A percentile compares a stretch with the other conserved stretches of the same genome.
Evolutionary conservation across 2,113 vertebrate genomes (phyloP).

Genomic region (Eudyptes chrysolophus): DNA sequence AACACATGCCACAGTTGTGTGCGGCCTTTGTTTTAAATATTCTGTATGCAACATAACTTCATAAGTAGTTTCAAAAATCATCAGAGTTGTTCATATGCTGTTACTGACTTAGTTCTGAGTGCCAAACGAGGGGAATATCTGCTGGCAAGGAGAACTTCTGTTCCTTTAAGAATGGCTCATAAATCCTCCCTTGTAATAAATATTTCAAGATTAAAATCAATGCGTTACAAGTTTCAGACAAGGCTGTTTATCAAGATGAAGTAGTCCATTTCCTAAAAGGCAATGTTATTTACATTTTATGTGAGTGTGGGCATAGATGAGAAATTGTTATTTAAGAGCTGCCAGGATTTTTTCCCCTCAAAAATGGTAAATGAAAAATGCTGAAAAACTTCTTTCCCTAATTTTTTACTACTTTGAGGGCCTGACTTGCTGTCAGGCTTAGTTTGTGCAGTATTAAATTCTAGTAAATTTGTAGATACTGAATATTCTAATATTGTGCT

Average conservation of each 20-base stretch:
- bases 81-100: not conserved
- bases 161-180: not conserved
- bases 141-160: not conserved
- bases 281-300: not conserved
- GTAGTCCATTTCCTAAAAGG: slow-evolving; percentile 22
- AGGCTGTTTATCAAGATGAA: slow-evolving; percentile 14
- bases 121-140: not conserved
- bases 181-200: slow-evolving; percentile 3
- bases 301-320: not conserved
- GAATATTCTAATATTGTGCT: not conserved
- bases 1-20: not conserved
- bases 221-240: not conserved
- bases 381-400: not conserved
- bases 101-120: not conserved
- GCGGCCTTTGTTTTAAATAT: not conserved
- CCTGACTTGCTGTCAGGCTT: not conserved
- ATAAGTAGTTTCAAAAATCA: not conserved
- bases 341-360: not conserved
- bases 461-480: not conserved
- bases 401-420: not conserved
- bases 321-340: not conserved
- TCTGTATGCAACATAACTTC: not conserved
- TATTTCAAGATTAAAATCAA: slow-evolving; percentile 7
- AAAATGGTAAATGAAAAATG: not conserved
- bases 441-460: not conserved